Evolutionary conservation across 2,797 vertebrate genomes (phyloP), one percentile per base, ranked within the genome.

Genomic region (Euphonia xanthogaster): DNA sequence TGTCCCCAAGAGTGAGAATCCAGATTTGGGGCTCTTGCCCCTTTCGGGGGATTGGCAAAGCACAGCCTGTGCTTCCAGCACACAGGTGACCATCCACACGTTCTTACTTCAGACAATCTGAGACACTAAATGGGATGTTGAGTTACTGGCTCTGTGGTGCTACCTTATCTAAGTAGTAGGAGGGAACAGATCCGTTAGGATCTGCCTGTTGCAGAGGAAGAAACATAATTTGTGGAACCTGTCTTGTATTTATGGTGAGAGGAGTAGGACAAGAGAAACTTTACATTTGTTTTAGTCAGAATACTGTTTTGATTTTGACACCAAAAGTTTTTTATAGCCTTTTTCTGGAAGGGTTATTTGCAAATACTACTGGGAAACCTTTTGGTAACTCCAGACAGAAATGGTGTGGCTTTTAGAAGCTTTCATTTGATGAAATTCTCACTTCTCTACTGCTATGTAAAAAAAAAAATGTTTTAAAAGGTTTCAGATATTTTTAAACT

Each of bases 21-120:
- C 67, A 53, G 25, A n/a, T 28, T 28, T 5, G 0, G 51, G 78
- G 40, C n/a, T 82, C 5, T 75, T 0, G 0, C 14, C 33, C 35
- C 28, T 68, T 53, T n/a, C n/a, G 16, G 31, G 19, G 30, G 28
- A n/a, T 68, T 83, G 51, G 37, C 51, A 35, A 10, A 75, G 37
- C 6, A n/a, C 2, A 3, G 28, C 48, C 68, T 76, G 53, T 73
- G n/a, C 54, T 77, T 79, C 42, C 50, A 72, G 68, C 42, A 9
- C 3, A 3, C 27, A 2, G 28, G 63, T 45, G 35, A 63, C 68
- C 42, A 12, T 30, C 37, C 3, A 2, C 44, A 10, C 5, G 0
- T 14, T 5, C 3, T 31, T 47, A n/a, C 18, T 70, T 79, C 50
- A 54, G 71, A 37, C 31, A 33, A 1, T 54, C 25, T 66, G 71